Evolutionary conservation across 1,140 invertebrate species (phyloP), one percentile per base, ranked within the genome.

Genomic region (Cryptotermes secundus): DNA sequence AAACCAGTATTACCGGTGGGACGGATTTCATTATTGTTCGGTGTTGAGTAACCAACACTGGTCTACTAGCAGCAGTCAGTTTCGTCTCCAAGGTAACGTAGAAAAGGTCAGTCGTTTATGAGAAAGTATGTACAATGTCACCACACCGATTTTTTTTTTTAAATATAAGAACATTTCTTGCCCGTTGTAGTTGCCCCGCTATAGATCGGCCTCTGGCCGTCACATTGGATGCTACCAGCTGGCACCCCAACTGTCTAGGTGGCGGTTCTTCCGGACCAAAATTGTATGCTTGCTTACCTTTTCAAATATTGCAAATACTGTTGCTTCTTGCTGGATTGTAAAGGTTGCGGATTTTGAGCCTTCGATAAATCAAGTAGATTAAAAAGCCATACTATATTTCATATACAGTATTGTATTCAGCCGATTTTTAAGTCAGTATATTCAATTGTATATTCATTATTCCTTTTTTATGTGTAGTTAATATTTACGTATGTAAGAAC

Each of bases 271-370:
- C 9, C 53, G 19, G 53, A 24, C 53, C 53, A 59, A 16, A 59
- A 59, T 19, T 3, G 16, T 31, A 72, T 31, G 4, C 14, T 26
- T 31, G 59, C 26, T 72, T 72, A 31, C 6, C 16, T n/a, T 72
- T n/a, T 31, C n/a, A 72, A 72, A 72, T 31, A 72, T 26, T 72
- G 16, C 2, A n/a, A 12, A n/a, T n/a, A 59, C 59, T 72, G n/a
- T 72, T 72, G 59, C 59, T 72, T 72, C 31, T 72, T 72, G n/a
- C 59, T 72, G n/a, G 59, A 14, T 72, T n/a, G 59, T 72, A 72
- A 72, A 72, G 59, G n/a, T 72, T 72, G 59, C 31, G 59, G 59
- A 72, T 72, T 72, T 72, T 72, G 59, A 72, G 59, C 59, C 59
- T 72, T 72, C 59, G 59, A n/a, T 31, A 72, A 72, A 31, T 72